phyloP scores from a whole-genome alignment of 1,140 invertebrate genomes.

The Lepidotrigona ventralis region DNA sequence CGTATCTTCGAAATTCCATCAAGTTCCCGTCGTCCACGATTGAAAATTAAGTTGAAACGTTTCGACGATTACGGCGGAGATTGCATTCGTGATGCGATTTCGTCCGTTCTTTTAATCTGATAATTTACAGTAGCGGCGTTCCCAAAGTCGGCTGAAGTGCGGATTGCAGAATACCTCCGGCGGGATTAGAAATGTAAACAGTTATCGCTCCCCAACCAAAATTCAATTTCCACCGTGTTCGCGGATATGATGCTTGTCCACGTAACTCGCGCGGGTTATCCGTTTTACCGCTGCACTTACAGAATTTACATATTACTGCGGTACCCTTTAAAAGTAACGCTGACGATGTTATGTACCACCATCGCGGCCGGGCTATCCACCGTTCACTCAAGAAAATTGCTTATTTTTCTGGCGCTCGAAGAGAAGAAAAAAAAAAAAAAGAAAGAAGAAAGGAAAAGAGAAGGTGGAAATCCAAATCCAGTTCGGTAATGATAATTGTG shows the following conservation, averaged over 20 bases:
- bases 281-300: slow-evolving; percentile 28
- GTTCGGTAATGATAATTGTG: slow-evolving; percentile 8
- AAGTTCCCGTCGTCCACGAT: background rate
- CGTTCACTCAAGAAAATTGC: slow-evolving; percentile 37
- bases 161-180: background rate
- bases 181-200: slow-evolving; percentile 17
- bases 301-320: slow-evolving; percentile 40
- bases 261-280: background rate
- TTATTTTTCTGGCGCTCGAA: background rate
- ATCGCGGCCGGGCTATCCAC: background rate
- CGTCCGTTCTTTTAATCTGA: background rate
- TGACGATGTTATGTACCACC: slow-evolving; percentile 5
- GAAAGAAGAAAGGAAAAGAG: background rate
- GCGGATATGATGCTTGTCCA: background rate
- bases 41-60: background rate
- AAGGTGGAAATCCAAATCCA: background rate
- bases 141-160: background rate
- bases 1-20: background rate
- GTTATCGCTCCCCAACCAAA: slow-evolving; percentile 2
- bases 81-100: background rate
- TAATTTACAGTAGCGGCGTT: background rate
- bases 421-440: background rate
- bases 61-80: background rate
- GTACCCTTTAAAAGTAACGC: slow-evolving; percentile 35
- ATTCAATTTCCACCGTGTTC: background rate